Conservation (phyloP, 2,888 invertebrate genomes). For the Trichacis sp. region DNA sequence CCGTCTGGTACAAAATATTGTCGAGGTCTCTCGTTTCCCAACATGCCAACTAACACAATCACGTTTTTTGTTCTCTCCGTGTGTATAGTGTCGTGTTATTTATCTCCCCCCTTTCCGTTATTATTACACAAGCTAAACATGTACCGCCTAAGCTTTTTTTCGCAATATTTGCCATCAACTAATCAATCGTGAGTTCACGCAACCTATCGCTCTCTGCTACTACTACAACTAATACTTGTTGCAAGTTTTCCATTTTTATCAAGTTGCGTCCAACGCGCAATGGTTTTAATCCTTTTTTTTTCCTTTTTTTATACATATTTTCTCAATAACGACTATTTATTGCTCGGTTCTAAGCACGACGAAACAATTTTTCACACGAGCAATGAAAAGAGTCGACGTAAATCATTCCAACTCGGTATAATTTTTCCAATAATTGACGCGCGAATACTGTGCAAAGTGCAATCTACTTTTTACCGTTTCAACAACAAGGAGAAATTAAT, state of each 20-base stretch:
- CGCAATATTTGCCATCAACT: constrained; percentile 5
- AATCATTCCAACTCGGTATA: too few relatives aligned
- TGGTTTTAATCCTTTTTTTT: too few relatives aligned
- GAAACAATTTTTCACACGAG: background rate
- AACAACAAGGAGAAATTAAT: background rate
- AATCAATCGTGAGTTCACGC: constrained; percentile 18
- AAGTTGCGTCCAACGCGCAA: too few relatives aligned
- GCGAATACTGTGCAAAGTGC: background rate
- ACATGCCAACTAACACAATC: too few relatives aligned
- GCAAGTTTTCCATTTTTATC: too few relatives aligned
- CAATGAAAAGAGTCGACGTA: too few relatives aligned
- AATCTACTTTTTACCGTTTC: too few relatives aligned
- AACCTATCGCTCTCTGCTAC: too few relatives aligned
- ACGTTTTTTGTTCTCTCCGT: background rate
- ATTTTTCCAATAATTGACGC: too few relatives aligned
- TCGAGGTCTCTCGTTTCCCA: constrained; percentile 23
- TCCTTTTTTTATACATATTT: background rate
- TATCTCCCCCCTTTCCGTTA: constrained; percentile 8
- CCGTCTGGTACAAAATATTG: constrained; percentile 36
- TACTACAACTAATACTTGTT: too few relatives aligned
- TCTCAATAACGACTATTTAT: constrained; percentile 18
- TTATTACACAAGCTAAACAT: constrained; percentile 19
- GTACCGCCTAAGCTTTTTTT: constrained; percentile 13
- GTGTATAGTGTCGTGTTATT: background rate
- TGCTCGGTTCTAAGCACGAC: constrained; percentile 7